Percentiles rank a stretch among this genome's conserved stretches.
Conservation (phyloP, 2,888 invertebrate genomes). For the Baccha elongata region DNA sequence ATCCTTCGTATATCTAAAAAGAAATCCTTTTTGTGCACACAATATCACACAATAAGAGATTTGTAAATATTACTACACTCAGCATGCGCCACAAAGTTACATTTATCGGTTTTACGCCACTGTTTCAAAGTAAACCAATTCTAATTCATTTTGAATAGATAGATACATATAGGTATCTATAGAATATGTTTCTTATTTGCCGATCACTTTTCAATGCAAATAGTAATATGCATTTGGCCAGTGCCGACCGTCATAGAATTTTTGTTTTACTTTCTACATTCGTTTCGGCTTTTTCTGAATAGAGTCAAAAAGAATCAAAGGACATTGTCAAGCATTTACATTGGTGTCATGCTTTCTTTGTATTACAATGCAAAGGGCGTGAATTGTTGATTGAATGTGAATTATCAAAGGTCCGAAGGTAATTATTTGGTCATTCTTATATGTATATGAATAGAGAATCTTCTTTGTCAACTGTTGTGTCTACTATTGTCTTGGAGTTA, state of each 20-base stretch:
- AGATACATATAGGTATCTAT: background rate
- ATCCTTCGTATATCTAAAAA: no score
- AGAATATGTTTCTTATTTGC: conserved; percentile 29
- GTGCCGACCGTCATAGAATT: conserved; percentile 19
- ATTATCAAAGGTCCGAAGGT: conserved; percentile 46
- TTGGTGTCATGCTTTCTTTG: conserved; percentile 64
- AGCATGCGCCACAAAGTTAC: conserved; percentile 76
- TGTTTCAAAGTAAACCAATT: conserved; percentile 49
- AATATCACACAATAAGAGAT: conserved; percentile 74
- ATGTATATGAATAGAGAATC: conserved; percentile 50
- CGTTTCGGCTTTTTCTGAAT: conserved; percentile 63
- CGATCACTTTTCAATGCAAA: conserved; percentile 47
- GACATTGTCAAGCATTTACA: conserved; percentile 33
- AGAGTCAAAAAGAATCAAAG: conserved; percentile 57
- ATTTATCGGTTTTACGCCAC: conserved; percentile 74
- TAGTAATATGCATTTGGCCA: conserved; percentile 4
- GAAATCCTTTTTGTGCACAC: conserved; percentile 61
- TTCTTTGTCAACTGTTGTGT: conserved; percentile 28
- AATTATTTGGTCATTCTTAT: conserved; percentile 65
- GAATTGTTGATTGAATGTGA: conserved; percentile 76
- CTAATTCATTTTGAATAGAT: no score
- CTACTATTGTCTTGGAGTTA: conserved; percentile 36
- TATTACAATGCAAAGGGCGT: conserved; percentile 75
- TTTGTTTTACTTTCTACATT: conserved; percentile 57
- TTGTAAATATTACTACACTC: conserved; percentile 78